Percentiles rank a stretch among this genome's conserved stretches.
Conservation (phyloP, 2,113 vertebrate genomes). For the Sphaerodactylus townsendi region DNA sequence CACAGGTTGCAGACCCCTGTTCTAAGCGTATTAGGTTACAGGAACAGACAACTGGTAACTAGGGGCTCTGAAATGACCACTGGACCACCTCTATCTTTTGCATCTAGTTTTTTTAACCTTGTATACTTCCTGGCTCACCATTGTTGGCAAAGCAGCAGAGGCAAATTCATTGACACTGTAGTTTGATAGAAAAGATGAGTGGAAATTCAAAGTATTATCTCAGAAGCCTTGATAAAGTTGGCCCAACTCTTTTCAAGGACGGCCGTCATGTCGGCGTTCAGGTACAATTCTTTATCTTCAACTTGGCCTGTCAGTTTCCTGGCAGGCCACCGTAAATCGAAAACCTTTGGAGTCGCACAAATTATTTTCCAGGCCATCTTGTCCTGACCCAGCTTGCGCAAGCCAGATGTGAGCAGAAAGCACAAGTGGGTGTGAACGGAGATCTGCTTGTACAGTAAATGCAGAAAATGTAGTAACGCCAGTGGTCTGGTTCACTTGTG, state of each 20-base stretch:
- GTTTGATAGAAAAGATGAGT: background rate
- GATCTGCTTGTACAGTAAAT: slow-evolving; percentile 27
- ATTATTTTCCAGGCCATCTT: slow-evolving; percentile 55
- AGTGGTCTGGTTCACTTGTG: slow-evolving; percentile 19
- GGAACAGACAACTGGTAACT: background rate
- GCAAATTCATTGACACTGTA: background rate
- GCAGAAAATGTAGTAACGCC: background rate
- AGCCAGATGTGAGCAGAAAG: slow-evolving; percentile 47
- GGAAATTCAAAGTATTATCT: slow-evolving; percentile 2
- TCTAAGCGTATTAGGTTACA: too few species aligned
- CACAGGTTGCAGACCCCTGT: too few species aligned
- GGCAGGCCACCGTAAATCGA: slow-evolving; percentile 54
- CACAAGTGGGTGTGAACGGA: slow-evolving; percentile 2
- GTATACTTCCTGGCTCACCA: background rate
- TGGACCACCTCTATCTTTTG: background rate
- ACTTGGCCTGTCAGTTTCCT: slow-evolving; percentile 57
- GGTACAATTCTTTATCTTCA: slow-evolving; percentile 62
- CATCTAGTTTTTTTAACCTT: background rate
- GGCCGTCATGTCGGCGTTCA: slow-evolving; percentile 40
- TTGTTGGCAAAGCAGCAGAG: background rate
- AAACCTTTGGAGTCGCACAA: slow-evolving; percentile 50
- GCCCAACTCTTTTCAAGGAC: slow-evolving; percentile 43
- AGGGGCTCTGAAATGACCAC: background rate
- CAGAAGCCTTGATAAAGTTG: slow-evolving; percentile 35
- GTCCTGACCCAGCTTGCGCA: slow-evolving; percentile 31